A percentile compares a stretch with the other conserved stretches of the same genome.
Conservation (phyloP, 2,888 invertebrate genomes). For the Chromoteleia sp. region DNA sequence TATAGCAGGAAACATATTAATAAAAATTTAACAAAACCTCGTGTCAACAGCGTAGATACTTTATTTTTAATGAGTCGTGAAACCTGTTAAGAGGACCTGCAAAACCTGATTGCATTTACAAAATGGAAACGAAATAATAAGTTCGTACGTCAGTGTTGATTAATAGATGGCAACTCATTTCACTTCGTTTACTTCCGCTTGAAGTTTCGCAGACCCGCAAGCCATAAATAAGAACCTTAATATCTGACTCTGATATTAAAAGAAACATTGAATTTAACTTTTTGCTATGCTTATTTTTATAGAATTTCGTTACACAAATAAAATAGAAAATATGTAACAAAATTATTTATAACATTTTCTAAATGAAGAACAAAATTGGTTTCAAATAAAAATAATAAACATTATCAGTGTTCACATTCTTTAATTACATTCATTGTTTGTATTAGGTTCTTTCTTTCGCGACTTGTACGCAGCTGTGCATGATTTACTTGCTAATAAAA, state of each 20-base stretch:
- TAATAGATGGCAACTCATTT: constrained; percentile 37
- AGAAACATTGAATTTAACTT: not conserved
- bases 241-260: constrained; percentile 3
- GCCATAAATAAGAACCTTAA: constrained; percentile 17
- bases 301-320: too few relatives aligned
- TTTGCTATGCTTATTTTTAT: too few relatives aligned
- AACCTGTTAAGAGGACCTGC: constrained; percentile 20
- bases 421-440: too few relatives aligned
- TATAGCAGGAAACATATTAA: not conserved
- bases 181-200: constrained; percentile 18
- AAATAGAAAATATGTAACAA: too few relatives aligned
- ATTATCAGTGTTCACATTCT: too few relatives aligned
- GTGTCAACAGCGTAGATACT: constrained; percentile 16
- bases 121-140: constrained; percentile 35
- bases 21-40: constrained; percentile 5
- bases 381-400: too few relatives aligned
- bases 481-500: too few relatives aligned
- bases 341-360: too few relatives aligned
- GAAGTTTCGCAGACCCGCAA: not conserved
- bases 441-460: too few relatives aligned
- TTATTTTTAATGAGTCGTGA: constrained; percentile 32
- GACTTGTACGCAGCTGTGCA: too few relatives aligned
- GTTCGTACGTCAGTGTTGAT: constrained; percentile 33
- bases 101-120: constrained; percentile 34
- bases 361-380: too few relatives aligned